Base-by-base conservation (phyloP, 2,113 vertebrate genomes). In the Anguilla rostrata region DNA sequence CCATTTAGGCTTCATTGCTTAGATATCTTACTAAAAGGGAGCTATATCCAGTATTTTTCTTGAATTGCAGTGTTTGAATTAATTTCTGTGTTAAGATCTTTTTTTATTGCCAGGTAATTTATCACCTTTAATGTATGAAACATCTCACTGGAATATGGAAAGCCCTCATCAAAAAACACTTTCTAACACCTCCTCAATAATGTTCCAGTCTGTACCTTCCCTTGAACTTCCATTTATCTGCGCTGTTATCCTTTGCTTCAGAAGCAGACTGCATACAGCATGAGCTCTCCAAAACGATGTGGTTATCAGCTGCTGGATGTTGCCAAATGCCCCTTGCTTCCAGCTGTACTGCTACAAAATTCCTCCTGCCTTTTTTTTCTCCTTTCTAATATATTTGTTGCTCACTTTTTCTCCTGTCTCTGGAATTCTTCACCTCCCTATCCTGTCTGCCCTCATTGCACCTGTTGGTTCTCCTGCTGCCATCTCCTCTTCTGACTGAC, bases 401-500 rank as follows among this genome's bases (percentile, higher is more conserved):
- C 39, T 41, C 46, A n/a, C 41, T 66, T 80, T 39, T 71, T 18
- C 22, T 63, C 40, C 56, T 85, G 57, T 71, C 43, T 46, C 39
- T 84, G 29, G 82, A 83, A 29, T 88, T n/a, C 81, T 71, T 39
- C 66, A 39, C 85, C 82, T 60, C 29, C 81, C 78, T 88, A 82
- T 93, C 89, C 91, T 89, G 93, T 91, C 95, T 92, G 88, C 92
- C 94, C 95, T 92, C 92, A 92, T 88, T 92, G 63, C 41, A 46
- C 43, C 20, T 82, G 46, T 39, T 81, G 39, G 95, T 91, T 94
- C 94, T 93, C 91, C 82, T 89, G 94, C 94, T 92, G 94, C 92
- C 94, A 92, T 94, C 95, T 93, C 90, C 92, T 92, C 90, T 95
- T 88, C 95, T 94, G 85, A 95, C 94, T 66, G 18, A 66, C 94